Evolutionary conservation across 2,113 vertebrate species (phyloP), one percentile per base, ranked within the genome.

Genomic region (Strigops habroptila): DNA sequence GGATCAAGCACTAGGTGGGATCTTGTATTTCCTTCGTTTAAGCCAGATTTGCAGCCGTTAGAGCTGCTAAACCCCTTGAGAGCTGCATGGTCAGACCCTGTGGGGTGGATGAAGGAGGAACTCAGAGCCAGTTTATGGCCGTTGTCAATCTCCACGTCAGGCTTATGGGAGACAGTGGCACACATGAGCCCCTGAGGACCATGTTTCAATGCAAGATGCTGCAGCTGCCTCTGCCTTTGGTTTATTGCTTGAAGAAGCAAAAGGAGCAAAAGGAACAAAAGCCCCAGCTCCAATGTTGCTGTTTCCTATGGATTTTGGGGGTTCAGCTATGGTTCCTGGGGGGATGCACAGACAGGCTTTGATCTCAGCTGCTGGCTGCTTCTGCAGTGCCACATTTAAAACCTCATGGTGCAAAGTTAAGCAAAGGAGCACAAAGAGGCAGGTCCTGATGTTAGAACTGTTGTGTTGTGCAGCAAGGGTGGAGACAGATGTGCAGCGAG

Each of bases 381-480:
- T 60, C 78, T 69, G 59, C 44, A 15, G 39, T 7, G 35, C 17
- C 44, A 25, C 0, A 1, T 16, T 59, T 25, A 27, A 30, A 60
- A 51, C 4, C 22, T 53, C 27, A 0, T 3, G 0, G 12, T 9
- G 31, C 2, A 1, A 70, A 49, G 64, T 0, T 17, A 62, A 49
- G 33, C 0, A 4, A 4, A 69, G 74, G 74, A 73, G 35, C 22
- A 6, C 64, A 25, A 22, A 49, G 13, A 41, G 11, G 3, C 30
- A 43, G 7, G 31, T 57, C n/a, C 67, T 82, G 37, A 8, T 21
- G 19, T 25, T 71, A 3, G 2, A 31, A 18, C 3, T 0, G 1
- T 1, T 25, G 24, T 27, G 23, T 15, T 5, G 12, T 39, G 35
- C 78, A 17, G 21, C 55, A 59, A 21, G 55, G 43, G 63, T 14